Base-by-base conservation (phyloP, 2,113 vertebrate genomes). In the Pseudorectes ferrugineus region DNA sequence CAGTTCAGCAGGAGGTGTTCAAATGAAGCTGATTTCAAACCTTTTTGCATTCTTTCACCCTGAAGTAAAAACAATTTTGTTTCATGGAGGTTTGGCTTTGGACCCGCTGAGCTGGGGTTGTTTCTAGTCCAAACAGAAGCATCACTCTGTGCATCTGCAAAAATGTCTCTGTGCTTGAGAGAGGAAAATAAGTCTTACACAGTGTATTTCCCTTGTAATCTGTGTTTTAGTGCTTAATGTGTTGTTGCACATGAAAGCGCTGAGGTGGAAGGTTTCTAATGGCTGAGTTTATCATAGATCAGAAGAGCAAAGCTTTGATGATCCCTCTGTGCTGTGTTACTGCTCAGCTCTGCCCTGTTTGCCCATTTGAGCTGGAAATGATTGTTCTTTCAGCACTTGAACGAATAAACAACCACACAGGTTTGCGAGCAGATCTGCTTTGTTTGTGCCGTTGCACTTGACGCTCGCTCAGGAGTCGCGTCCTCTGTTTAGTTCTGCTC, bases 381-480 rank as follows among this genome's bases (percentile, higher is more conserved):
- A 63, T 38, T 29, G 63, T 51, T 77, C 68, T 29, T 62, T 26
- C 26, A 15, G 28, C 21, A 8, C 61, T 38, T 9, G 58, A 49
- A 26, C 1, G 6, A 70, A 48, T 25, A 63, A 67, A 25, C 6
- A 31, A 5, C 72, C 14, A 0, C 48, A 6, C 2, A 58, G 79
- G 40, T 22, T 20, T 80, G 51, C 58, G 17, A 6, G 59, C 26
- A 58, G 85, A 8, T 55, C 45, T 25, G 23, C 35, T 61, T 4
- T 18, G 18, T 19, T n/a, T 51, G 66, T 51, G 68, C 65, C 0
- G 0, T 6, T 11, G 38, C 38, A 4, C 88, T 66, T 35, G 28
- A 40, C 22, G 0, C n/a, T 6, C 0, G 45, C 38, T 26, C 38
- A 3, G 45, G 4, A 61, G 24, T 19, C 3, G 1, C 35, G 40